Evolutionary conservation across 2,888 invertebrate species (phyloP), one percentile per base, ranked within the genome.

Genomic region (Trichopoda pennipes): DNA sequence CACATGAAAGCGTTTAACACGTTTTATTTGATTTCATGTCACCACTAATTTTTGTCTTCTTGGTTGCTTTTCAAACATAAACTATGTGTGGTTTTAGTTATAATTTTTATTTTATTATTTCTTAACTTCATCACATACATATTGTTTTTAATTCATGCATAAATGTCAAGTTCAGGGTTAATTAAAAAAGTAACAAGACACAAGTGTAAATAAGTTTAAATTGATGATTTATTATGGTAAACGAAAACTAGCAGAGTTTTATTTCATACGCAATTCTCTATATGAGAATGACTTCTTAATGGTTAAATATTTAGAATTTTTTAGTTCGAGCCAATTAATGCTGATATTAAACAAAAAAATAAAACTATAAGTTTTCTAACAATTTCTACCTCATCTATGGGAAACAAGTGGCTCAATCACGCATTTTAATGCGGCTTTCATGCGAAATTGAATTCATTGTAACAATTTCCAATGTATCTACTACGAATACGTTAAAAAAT

Each of bases 141-240:
- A 47, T 51, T 70, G 3, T 12, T 35, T 32, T n/a, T 3, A n/a
- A n/a, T 44, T n/a, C 1, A 7, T 16, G 19, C 9, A 55, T 49
- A 44, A 70, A 64, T 51, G 58, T 64, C 78, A 78, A 78, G 78
- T 78, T 78, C 78, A 78, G 58, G 78, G 64, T 56, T 60, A 64
- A 60, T 51, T 51, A 32, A 47, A 21, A 64, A 49, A 19, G 35
- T 17, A 38, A n/a, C 42, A 9, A 16, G 21, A 38, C 21, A 17
- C 10, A 49, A 58, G 49, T 70, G 19, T 49, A 49, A 47, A 38
- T 60, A 38, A 38, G 14, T 72, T n/a, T 60, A 58, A 58, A 49
- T 51, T 49, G 38, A 14, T 38, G n/a, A 42, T 38, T 60, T 7
- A 12, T 0, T 23, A 16, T 7, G 0, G 56, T 47, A 10, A 47